phyloP scores from a whole-genome alignment of 2,797 vertebrate genomes.

The Enteromius fasciolatus region DNA sequence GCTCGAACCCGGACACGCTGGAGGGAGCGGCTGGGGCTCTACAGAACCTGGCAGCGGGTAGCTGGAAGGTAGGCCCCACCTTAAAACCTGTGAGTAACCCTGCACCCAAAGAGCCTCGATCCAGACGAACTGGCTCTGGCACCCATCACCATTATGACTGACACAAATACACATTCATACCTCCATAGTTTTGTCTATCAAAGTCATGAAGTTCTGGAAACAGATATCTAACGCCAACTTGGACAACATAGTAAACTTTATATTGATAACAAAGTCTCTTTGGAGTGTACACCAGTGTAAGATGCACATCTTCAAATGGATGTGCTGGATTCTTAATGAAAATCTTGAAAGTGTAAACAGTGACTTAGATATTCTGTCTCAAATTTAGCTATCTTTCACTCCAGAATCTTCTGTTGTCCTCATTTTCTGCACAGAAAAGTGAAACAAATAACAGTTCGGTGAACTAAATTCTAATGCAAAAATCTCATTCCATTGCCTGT shows the following conservation, averaged over 20 bases:
- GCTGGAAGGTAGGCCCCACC: constrained; percentile 86
- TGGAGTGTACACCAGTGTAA: neutral
- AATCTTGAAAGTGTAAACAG: neutral
- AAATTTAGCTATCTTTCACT: neutral
- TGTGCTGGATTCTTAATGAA: neutral
- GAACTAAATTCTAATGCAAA: neutral
- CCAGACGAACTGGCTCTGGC: constrained; percentile 29
- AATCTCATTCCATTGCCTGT: neutral
- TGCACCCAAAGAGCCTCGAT: constrained; percentile 49
- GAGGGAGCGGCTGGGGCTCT: constrained; percentile 89
- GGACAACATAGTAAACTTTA: neutral
- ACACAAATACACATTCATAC: constrained; percentile 22
- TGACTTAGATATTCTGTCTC: neutral
- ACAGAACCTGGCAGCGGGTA: constrained; percentile 90
- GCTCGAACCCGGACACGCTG: constrained; percentile 90
- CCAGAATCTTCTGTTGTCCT: neutral
- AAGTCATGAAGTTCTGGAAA: constrained; percentile 2
- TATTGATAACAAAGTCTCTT: constrained; percentile 11
- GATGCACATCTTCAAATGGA: neutral
- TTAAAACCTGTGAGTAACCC: constrained; percentile 65
- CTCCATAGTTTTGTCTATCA: neutral
- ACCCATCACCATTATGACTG: constrained; percentile 17
- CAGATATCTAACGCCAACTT: neutral
- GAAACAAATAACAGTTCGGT: neutral
- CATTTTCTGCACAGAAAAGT: neutral